Evolutionary conservation across 2,797 vertebrate species (phyloP).

Genomic region (Eulemur rubriventer): DNA sequence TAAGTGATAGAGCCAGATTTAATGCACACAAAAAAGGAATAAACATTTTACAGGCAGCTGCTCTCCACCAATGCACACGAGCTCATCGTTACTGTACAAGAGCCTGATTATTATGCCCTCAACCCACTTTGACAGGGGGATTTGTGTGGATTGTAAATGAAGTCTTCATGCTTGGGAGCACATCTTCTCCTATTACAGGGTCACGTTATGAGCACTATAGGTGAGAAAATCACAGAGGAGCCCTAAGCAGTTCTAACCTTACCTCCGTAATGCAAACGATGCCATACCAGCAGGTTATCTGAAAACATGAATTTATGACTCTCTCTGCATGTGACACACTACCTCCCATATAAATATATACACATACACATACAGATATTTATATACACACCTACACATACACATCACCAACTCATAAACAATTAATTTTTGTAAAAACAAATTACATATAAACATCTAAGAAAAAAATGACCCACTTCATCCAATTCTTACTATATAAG

Average conservation of each 20-base stretch:
- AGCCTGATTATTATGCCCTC: conserved; percentile 47
- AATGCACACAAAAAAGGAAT: conserved; percentile 31
- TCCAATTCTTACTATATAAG: not conserved
- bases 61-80: not conserved
- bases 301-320: conserved; percentile 63
- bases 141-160: conserved; percentile 74
- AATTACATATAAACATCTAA: not conserved
- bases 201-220: conserved; percentile 57
- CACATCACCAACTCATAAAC: not conserved
- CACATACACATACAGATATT: not conserved
- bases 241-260: conserved; percentile 72
- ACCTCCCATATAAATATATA: too few relatives aligned
- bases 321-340: not conserved
- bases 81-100: not conserved
- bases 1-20: conserved; percentile 56
- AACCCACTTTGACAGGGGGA: conserved; percentile 41
- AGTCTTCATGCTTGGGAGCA: conserved; percentile 36
- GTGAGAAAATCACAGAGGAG: conserved; percentile 61
- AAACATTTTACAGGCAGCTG: conserved; percentile 53
- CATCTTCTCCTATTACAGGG: conserved; percentile 69
- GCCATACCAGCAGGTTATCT: conserved; percentile 60
- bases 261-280: conserved; percentile 63
- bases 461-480: not conserved
- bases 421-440: not conserved
- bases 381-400: not conserved